Evolutionary conservation across 92 coral and sea anemone species (phyloP), one percentile per base, ranked within the genome.

Genomic region (Umimayanthus chanpuru): DNA sequence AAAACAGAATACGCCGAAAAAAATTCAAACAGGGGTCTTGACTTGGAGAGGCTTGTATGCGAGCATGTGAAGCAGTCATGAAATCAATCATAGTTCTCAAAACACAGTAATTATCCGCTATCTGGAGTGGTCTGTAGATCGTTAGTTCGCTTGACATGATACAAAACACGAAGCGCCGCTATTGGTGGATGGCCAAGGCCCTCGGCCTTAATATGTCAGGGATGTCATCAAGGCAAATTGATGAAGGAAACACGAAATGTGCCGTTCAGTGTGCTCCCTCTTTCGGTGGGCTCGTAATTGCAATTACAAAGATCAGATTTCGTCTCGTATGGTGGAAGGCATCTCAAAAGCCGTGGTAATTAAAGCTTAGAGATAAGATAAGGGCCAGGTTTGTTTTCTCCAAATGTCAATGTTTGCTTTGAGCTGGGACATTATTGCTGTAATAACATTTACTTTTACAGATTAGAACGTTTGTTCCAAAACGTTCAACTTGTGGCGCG

Each of bases 281-380:
- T 83, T 70, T 85, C 88, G 89, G 93, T 86, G 89, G 85, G 93
- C 94, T 86, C 88, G 93, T 85, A 86, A 88, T 93, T 92, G 73
- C 90, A 95, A 92, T 95, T 95, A 95, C 72, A 73, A 47, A 86
- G 96, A 95, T 95, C 98, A 82, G 93, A 93, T 95, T 93, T 95
- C 98, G 98, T 93, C 98, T 93, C 88, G 92, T 64, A 82, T 85
- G 88, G 94, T 93, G 82, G 72, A 90, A 85, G 88, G 91, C 87
- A 93, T 88, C 89, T 89, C 91, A 90, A 90, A 77, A 92, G 86
- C 95, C 82, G 72, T 83, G 86, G 94, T 93, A 92, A 92, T 96
- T 95, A 93, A 89, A 94, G 94, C 74, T 89, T 86, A 58, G 90
- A 94, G 99, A 97, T 97, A 97, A 97, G 99, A 97, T 97, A 95